Evolutionary conservation across 2,113 vertebrate species (phyloP), one percentile per base, ranked within the genome.

Genomic region (Brevimyrus niger): DNA sequence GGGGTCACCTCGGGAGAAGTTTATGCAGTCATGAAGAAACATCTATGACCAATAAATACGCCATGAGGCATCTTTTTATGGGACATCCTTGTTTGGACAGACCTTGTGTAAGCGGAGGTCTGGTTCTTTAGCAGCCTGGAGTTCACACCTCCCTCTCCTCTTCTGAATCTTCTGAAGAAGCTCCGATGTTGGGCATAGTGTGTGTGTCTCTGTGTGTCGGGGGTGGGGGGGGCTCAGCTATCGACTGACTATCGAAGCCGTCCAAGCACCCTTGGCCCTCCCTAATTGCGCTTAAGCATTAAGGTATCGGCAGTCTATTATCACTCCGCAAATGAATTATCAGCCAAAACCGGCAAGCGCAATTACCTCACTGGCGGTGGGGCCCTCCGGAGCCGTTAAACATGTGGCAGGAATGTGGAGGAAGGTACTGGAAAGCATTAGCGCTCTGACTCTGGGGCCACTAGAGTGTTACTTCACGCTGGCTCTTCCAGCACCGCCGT

Each of bases 281-380:
- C 27, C 92, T 94, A 95, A 96, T 94, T 95, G 93, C 55, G 89
- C 92, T 93, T 94, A 93, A 95, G 94, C 93, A 93, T 92, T 61
- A 91, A 91, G 93, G 92, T 95, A 94, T 93, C 87, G 91, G 90
- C 90, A 92, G 91, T 86, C 92, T 92, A 95, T 95, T 95, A 94
- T 93, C 91, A 91, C 92, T 87, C 89, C 92, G 90, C 88, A 93
- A 95, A 94, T 95, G 91, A 93, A 94, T 91, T 94, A 95, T 95
- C 93, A 93, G 89, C 55, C 82, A 47, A 65, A 89, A 90, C 89
- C 92, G 92, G 90, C 91, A 38, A 93, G 92, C 90, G 94, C 94
- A 92, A 94, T 94, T 94, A 92, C 92, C 92, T 73, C 82, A 84
- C 84, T 88, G 88, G 89, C 87, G 87, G 35, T 73, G 65, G 65